Percentiles rank a stretch among this genome's conserved stretches.
Evolutionary conservation across 2,888 invertebrate genomes (phyloP).

Genomic region (Escarpia spicata): DNA sequence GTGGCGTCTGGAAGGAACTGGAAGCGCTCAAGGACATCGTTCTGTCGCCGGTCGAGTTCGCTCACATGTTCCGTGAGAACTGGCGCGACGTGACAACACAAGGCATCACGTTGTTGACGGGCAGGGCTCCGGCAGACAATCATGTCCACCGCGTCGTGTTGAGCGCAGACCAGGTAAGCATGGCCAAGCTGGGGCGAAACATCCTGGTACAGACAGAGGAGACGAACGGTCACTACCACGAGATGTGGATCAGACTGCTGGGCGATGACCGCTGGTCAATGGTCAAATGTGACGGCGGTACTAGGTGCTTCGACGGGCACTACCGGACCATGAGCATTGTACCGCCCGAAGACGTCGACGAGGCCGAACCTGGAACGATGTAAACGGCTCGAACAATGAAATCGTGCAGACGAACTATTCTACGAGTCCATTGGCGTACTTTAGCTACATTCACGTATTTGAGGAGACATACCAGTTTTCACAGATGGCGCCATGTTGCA

Average conservation of each 20-base stretch:
- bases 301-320: not conserved
- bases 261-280: not conserved
- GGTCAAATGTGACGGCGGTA: not conserved
- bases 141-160: not conserved
- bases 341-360: not conserved
- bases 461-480: not conserved
- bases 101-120: not conserved
- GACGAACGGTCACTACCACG: not conserved
- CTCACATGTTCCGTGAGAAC: constrained; percentile 19
- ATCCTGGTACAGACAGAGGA: not conserved
- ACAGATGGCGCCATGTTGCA: no score
- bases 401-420: not conserved
- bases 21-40: constrained; percentile 34
- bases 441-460: not conserved
- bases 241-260: not conserved
- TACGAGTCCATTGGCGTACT: not conserved
- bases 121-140: not conserved
- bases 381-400: not conserved
- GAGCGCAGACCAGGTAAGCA: not conserved
- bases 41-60: not conserved
- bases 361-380: not conserved
- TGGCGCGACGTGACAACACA: not conserved
- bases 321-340: not conserved
- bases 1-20: constrained; percentile 50
- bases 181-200: not conserved